These are phyloP conservation scores for Sorex fumeus DNA, from an alignment of 2,113 vertebrate species.

Conservation along the genomic window DNA sequence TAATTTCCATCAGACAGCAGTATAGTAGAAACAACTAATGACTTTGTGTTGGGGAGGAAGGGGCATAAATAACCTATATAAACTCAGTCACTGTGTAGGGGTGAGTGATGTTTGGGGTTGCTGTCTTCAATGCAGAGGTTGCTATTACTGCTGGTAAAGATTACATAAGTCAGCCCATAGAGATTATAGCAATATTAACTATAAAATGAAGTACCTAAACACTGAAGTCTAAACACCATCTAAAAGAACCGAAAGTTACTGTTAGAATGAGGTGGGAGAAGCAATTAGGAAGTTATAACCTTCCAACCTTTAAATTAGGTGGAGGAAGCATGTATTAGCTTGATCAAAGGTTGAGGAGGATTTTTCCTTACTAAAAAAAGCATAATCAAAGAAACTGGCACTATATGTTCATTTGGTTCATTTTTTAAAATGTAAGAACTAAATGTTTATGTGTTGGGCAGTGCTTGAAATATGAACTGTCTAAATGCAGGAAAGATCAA, in stretches of 20 bases:
- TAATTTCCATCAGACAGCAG: no score
- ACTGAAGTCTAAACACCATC: no score
- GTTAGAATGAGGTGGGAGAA: slow-evolving; percentile 51
- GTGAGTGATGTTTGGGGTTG: no score
- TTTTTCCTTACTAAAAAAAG: neutral
- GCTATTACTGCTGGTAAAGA: no score
- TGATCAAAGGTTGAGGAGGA: slow-evolving; percentile 36
- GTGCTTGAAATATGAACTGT: slow-evolving; percentile 49
- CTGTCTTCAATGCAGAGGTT: no score
- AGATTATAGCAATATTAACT: no score
- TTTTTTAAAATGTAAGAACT: neutral
- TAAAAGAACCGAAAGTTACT: neutral
- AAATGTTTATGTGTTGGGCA: slow-evolving; percentile 10
- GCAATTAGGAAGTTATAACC: slow-evolving; percentile 3
- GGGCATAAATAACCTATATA: no score
- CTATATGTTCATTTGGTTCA: slow-evolving; percentile 4
- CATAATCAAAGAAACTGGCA: slow-evolving; percentile 11
- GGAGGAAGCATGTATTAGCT: neutral
- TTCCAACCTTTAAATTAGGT: slow-evolving; percentile 57
- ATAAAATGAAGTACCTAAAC: no score
- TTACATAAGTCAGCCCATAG: no score
- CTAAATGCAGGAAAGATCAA: slow-evolving; percentile 54
- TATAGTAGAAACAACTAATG: no score
- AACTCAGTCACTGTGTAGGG: no score
- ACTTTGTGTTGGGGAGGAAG: no score